Percentiles rank a stretch among this genome's conserved stretches.
phyloP scores from a whole-genome alignment of 1,140 invertebrate genomes.

The Ladona fulva region DNA sequence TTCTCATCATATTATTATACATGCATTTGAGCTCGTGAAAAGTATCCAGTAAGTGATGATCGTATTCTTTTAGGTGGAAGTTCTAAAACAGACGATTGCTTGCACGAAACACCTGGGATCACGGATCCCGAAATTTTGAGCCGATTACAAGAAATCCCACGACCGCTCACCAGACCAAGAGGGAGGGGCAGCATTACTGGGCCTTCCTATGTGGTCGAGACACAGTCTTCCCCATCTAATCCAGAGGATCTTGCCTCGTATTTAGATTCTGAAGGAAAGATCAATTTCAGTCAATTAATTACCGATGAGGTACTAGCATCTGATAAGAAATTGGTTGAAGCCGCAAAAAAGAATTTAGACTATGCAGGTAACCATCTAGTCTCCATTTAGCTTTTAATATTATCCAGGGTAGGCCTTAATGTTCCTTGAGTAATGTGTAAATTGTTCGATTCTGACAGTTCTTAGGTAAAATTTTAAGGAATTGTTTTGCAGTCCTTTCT shows the following conservation, averaged over 20 bases:
- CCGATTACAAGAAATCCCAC: slow-evolving; percentile 50
- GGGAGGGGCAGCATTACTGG: background rate
- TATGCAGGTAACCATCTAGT: slow-evolving; percentile 55
- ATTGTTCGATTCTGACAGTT: too few relatives aligned
- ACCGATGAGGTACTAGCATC: slow-evolving; percentile 76
- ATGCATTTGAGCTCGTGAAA: too few relatives aligned
- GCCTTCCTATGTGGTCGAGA: slow-evolving; percentile 12
- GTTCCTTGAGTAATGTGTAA: too few relatives aligned
- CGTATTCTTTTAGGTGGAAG: slow-evolving; percentile 29
- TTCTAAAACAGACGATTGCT: slow-evolving; percentile 45
- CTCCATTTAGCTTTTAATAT: slow-evolving; percentile 17
- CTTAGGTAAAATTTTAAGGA: too few relatives aligned
- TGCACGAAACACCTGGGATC: slow-evolving; percentile 46
- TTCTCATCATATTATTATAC: too few relatives aligned
- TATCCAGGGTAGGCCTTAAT: too few relatives aligned
- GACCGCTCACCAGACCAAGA: slow-evolving; percentile 46
- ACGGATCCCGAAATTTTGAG: slow-evolving; percentile 57
- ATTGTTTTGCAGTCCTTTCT: too few relatives aligned
- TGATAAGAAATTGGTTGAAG: slow-evolving; percentile 66
- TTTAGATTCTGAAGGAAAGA: slow-evolving; percentile 53
- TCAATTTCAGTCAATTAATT: slow-evolving; percentile 70
- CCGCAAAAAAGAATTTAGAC: slow-evolving; percentile 72
- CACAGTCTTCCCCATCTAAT: background rate
- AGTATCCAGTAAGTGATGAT: too few relatives aligned
- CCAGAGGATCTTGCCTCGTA: slow-evolving; percentile 35